Evolutionary conservation across 2,797 vertebrate genomes (phyloP).

Genomic region (Dermochelys coriacea): DNA sequence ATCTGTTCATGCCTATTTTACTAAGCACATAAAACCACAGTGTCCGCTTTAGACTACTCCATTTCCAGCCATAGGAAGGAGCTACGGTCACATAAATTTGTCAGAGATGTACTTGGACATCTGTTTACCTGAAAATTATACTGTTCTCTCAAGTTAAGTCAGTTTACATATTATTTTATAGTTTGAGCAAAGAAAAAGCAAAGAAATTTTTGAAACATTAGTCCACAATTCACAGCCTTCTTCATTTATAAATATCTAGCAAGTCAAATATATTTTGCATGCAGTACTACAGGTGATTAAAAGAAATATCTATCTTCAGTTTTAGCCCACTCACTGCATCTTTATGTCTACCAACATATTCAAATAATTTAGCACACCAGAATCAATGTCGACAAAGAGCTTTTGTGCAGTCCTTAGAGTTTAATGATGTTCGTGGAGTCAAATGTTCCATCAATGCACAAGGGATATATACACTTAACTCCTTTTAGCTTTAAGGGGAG

Average conservation of each 20-base stretch:
- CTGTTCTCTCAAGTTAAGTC: not conserved
- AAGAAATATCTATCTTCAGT: not conserved
- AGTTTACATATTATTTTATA: constrained; percentile 24
- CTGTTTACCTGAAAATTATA: constrained; percentile 18
- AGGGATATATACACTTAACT: not conserved
- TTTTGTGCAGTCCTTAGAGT: not conserved
- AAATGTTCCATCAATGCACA: not conserved
- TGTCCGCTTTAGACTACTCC: constrained; percentile 29
- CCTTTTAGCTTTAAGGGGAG: not conserved
- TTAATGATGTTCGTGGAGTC: rapidly evolving
- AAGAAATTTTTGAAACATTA: not conserved
- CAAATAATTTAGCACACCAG: not conserved
- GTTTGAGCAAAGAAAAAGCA: not conserved
- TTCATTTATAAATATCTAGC: not conserved
- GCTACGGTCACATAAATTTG: constrained; percentile 66
- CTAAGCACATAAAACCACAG: not conserved
- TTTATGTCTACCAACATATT: not conserved
- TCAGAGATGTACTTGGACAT: constrained; percentile 1
- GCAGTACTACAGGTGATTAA: not conserved
- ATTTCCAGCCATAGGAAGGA: constrained; percentile 72
- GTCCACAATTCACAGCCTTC: not conserved
- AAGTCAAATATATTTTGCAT: not conserved
- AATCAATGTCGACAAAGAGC: constrained; percentile 5
- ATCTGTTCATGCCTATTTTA: constrained; percentile 16
- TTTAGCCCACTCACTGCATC: not conserved